phyloP scores from a whole-genome alignment of 2,888 invertebrate genomes.

The Argyra leucocephala region DNA sequence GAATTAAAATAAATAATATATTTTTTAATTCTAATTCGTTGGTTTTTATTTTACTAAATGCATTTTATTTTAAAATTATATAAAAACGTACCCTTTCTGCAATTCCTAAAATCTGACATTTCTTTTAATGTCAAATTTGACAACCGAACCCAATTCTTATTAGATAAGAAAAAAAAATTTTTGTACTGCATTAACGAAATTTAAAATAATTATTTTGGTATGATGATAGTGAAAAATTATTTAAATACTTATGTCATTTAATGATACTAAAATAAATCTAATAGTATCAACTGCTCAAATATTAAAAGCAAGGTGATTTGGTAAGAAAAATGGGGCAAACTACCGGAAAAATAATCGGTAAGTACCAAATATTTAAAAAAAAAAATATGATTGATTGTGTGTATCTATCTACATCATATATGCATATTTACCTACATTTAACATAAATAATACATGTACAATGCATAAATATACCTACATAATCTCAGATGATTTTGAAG shows the following conservation, averaged over 20 bases:
- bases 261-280: not conserved
- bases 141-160: not conserved
- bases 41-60: too few relatives aligned
- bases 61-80: too few relatives aligned
- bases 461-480: not conserved
- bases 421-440: not conserved
- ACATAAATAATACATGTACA: not conserved
- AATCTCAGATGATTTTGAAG: not conserved
- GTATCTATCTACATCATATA: not conserved
- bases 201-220: not conserved
- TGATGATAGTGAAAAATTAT: not conserved
- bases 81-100: too few relatives aligned
- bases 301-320: not conserved
- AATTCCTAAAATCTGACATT: not conserved
- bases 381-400: not conserved
- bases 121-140: not conserved
- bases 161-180: not conserved
- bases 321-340: conserved; percentile 16
- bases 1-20: too few relatives aligned
- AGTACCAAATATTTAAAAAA: conserved; percentile 9
- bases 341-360: conserved; percentile 19
- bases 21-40: too few relatives aligned
- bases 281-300: not conserved
- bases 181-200: not conserved
- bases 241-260: not conserved